phyloP scores from a whole-genome alignment of 1,140 invertebrate species.

The Eurytemora carolleeae region DNA sequence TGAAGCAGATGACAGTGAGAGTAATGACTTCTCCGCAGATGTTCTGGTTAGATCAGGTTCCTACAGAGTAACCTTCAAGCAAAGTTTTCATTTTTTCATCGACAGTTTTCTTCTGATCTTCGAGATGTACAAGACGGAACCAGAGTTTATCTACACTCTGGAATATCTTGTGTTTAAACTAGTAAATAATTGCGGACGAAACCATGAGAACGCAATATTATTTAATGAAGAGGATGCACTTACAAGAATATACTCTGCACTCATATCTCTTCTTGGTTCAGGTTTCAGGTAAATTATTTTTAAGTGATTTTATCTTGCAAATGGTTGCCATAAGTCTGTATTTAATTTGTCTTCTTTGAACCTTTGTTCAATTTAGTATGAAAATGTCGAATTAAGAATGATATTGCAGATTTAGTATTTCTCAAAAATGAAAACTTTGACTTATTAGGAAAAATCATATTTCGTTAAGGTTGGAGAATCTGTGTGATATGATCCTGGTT shows the following conservation, averaged over 20 bases:
- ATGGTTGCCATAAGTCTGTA: too few species aligned
- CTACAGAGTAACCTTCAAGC: background rate
- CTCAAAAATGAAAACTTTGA: too few species aligned
- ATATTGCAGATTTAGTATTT: too few species aligned
- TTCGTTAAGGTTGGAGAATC: background rate
- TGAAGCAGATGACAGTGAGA: background rate
- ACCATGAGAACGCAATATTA: background rate
- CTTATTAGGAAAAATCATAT: too few species aligned
- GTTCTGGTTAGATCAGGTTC: background rate
- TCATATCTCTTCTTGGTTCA: background rate
- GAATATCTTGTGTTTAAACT: background rate
- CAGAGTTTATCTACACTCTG: background rate
- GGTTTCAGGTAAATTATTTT: background rate
- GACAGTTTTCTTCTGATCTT: background rate
- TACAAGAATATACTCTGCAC: background rate
- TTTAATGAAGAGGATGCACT: background rate
- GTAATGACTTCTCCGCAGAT: background rate
- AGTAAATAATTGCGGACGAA: background rate
- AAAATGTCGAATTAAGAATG: too few species aligned
- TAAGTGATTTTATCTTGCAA: too few species aligned
- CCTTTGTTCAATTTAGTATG: too few species aligned
- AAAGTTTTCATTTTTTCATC: background rate
- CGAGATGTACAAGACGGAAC: background rate
- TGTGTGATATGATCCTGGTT: background rate
- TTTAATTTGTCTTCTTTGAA: too few species aligned